phyloP scores from a whole-genome alignment of 1,140 invertebrate genomes.

The Philotrypesis tridentata region DNA sequence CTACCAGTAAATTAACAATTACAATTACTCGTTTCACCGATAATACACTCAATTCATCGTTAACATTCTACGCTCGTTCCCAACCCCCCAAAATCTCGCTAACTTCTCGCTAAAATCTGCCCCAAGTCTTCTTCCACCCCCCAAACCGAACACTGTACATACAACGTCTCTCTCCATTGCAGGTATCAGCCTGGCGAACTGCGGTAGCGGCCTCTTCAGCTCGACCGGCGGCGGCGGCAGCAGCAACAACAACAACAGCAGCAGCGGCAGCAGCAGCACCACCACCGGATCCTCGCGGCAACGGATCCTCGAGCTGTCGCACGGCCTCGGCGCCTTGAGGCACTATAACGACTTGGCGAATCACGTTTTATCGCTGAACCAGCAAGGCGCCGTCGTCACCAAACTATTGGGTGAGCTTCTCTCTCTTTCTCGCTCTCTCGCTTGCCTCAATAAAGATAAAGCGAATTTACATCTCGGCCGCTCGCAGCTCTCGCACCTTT shows the following conservation, averaged over 20 bases:
- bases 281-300: constrained; percentile 65
- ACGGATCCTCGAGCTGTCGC: constrained; percentile 79
- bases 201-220: constrained; percentile 65
- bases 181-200: constrained; percentile 69
- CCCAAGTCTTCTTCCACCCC: no score
- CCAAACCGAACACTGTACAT: no score
- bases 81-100: no score
- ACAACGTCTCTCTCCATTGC: constrained; percentile 33
- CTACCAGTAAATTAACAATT: no score
- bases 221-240: background rate
- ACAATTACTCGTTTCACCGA: no score
- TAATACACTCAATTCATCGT: no score
- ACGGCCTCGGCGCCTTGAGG: constrained; percentile 76
- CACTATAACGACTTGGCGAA: constrained; percentile 82
- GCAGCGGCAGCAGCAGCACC: background rate
- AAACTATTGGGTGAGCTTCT: constrained; percentile 78
- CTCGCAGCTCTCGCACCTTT: no score
- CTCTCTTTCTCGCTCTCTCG: background rate
- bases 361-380: constrained; percentile 78
- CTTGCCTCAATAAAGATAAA: no score
- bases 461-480: no score
- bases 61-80: no score
- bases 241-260: constrained; percentile 35
- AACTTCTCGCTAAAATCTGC: no score
- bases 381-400: constrained; percentile 81